Evolutionary conservation across 2,888 invertebrate species (phyloP), one percentile per base, ranked within the genome.

Genomic region (Ecliptopera silaceata): DNA sequence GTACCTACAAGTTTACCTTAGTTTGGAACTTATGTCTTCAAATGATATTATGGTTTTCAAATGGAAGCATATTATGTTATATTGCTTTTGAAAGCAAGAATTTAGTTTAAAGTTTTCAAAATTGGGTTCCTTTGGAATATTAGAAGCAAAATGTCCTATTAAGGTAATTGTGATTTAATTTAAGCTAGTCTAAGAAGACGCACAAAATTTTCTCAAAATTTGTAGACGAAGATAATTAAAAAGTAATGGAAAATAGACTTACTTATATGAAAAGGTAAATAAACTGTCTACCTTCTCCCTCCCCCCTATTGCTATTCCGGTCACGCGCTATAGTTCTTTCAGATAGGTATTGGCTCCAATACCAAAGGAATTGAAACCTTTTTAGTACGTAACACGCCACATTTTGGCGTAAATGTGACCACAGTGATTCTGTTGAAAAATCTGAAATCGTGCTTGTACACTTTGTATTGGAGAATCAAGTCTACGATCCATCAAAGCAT

Each of bases 251-350:
- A 6, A 17, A 1, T 15, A 29, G 20, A 41, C 15, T 20, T 15
- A 17, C 22, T 34, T 45, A 41, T 46, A 65, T 74, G 69, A 79
- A 79, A 81, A 82, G 71, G 79, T 82, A 80, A 81, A 83, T 81
- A 85, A 82, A 77, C 42, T 42, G 29, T 48, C 18, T 39, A 48
- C 18, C 31, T 47, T 29, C 74, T 75, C 74, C 76, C 78, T 44
- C 50, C 47, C 51, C 66, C 69, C 64, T 78, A 69, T 54, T 42
- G 57, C 69, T 63, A 86, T 70, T 70, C 89, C 42, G 70, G 74
- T 82, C 90, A 91, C 90, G 90, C 86, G 64, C 76, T 81, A 81
- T 83, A 86, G 80, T 90, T 88, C 88, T 88, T 88, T 88, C 84
- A 81, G 84, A 85, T 82, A 84, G 82, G 86, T 86, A 90, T 90